Evolutionary conservation across 2,797 vertebrate genomes (phyloP).

Genomic region (Macrochelys suwanniensis): DNA sequence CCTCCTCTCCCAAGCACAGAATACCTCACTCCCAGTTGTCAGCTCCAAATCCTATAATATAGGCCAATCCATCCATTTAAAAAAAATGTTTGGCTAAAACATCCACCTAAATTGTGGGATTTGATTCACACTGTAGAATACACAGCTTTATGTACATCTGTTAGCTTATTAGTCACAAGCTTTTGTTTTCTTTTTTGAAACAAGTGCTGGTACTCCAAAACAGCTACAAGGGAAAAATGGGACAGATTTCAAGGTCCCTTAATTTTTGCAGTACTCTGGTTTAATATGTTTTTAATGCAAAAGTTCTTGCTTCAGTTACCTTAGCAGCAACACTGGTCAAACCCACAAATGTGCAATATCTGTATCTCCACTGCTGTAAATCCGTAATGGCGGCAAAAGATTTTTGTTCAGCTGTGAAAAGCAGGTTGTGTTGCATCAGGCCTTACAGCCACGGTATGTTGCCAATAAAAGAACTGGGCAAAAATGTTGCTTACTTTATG

Average conservation of each 20-base stretch:
- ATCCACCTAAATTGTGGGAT: not conserved
- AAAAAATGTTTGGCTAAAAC: not conserved
- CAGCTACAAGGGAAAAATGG: not conserved
- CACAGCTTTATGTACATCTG: rapidly evolving
- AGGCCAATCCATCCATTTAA: not conserved
- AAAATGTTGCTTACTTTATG: not conserved
- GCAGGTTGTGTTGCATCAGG: not conserved
- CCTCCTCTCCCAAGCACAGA: not conserved
- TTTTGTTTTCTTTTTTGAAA: not conserved
- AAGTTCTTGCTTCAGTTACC: not conserved
- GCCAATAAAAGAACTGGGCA: not conserved
- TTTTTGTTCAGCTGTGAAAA: not conserved
- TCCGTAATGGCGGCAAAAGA: not conserved
- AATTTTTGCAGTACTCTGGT: not conserved
- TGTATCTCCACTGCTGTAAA: not conserved
- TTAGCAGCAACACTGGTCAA: not conserved
- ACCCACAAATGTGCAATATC: not conserved
- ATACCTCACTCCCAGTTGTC: not conserved
- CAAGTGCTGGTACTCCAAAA: not conserved
- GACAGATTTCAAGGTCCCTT: not conserved
- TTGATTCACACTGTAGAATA: rapidly evolving
- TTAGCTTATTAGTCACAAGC: not conserved
- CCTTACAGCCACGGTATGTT: not conserved
- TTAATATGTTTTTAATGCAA: not conserved
- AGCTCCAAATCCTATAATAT: rapidly evolving